Base-by-base conservation (phyloP, 2,888 invertebrate species). In the Elegia similella region DNA sequence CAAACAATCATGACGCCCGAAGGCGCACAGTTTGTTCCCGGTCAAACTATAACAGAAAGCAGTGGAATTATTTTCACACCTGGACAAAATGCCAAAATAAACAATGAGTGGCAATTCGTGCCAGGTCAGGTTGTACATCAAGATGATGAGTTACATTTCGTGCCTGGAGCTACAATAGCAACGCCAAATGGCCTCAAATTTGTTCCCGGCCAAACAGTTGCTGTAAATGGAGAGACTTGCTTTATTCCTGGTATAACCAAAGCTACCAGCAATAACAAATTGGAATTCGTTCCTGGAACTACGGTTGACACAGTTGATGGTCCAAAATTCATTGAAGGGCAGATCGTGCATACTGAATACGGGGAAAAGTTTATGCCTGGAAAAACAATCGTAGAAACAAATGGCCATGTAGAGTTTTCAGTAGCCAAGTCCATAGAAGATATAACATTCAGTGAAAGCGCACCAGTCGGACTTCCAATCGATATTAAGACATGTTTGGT, bases 301-400 rank as follows among this genome's bases (percentile, higher is more conserved):
- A 93, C 93, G 23, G 86, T 95, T 29, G 93, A 93, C 57, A 94
- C 94, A 0, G 90, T 93, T 6, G 92, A 93, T 65, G 95, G 95
- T 1, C 85, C 92, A 0, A 93, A 93, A 69, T 94, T 95, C 68
- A 91, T 95, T 48, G 93, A 94, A 83, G 95, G 95, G 1, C 94
- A 94, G 78, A 84, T 95, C 58, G 86, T 94, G 5, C 89, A 91
- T 53, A 93, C 93, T 1, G 87, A 92, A 32, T 86, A 86, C 47
- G 94, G 94, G 1, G 92, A 93, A 56, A 93, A 92, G 67, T 95
- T 95, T 67, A 79, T 94, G 62, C 94, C 95, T 0, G 95, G 95
- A 6, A 92, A 88, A 76, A 90, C 93, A 0, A 90, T 91, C 34
- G 79, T 84, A 15, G 83, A 89, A 64, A 77, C 85, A 34, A 81